phyloP scores from a whole-genome alignment of 2,888 invertebrate genomes.

The Rhodophaea formosa region DNA sequence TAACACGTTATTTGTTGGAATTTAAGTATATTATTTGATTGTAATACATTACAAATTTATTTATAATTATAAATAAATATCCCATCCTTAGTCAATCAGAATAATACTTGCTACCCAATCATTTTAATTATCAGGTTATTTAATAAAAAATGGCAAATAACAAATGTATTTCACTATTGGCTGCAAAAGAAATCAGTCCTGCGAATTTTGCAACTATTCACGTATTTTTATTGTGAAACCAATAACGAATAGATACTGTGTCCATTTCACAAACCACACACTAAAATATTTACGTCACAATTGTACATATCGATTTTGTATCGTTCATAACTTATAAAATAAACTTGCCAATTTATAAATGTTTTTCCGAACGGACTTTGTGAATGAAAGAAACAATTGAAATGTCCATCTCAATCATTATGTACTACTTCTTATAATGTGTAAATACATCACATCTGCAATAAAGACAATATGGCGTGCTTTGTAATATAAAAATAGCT shows the following conservation, averaged over 20 bases:
- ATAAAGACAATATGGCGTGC: constrained; percentile 73
- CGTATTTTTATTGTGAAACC: neutral
- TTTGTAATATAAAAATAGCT: constrained; percentile 60
- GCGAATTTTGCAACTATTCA: neutral
- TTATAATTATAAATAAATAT: too few species aligned
- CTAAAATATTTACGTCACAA: neutral
- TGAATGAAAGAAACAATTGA: neutral
- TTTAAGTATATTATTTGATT: too few species aligned
- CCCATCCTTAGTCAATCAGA: too few species aligned
- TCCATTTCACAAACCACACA: neutral
- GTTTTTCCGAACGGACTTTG: neutral
- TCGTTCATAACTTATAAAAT: neutral
- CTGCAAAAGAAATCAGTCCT: too few species aligned
- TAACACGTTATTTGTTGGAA: too few species aligned
- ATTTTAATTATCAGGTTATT: too few species aligned
- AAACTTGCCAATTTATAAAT: neutral
- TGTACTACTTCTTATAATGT: constrained; percentile 18
- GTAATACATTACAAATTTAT: too few species aligned
- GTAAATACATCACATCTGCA: constrained; percentile 44
- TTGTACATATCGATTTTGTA: neutral
- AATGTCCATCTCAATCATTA: neutral
- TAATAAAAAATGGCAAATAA: too few species aligned
- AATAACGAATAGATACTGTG: neutral
- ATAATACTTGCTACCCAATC: too few species aligned
- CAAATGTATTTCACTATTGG: too few species aligned